Conservation (phyloP, 2,888 invertebrate species). For the Drosophila austrosaltans region DNA sequence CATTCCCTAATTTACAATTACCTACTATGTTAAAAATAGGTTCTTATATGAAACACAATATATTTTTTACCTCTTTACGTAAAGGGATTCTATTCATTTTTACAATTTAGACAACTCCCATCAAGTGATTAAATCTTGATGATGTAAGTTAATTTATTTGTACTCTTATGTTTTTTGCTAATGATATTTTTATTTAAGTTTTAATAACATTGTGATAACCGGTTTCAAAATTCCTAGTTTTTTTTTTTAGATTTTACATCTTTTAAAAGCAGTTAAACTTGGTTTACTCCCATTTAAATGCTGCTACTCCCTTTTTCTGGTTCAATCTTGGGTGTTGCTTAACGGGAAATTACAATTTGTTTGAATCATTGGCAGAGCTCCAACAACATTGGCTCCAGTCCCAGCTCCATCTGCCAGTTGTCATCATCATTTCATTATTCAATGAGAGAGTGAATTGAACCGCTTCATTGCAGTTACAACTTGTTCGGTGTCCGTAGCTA, state of each 20-base stretch:
- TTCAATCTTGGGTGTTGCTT: constrained; percentile 12
- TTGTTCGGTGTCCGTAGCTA: constrained; percentile 56
- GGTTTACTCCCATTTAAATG: not conserved
- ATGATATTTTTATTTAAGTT: not conserved
- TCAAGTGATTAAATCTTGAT: not conserved
- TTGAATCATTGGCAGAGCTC: constrained; percentile 31
- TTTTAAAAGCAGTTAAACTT: no score
- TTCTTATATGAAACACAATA: not conserved
- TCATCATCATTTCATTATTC: constrained; percentile 39
- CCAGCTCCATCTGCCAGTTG: constrained; percentile 11
- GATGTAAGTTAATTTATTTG: not conserved
- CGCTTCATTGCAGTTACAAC: constrained; percentile 68
- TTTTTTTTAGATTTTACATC: not conserved
- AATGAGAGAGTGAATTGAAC: constrained; percentile 48
- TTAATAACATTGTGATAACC: not conserved
- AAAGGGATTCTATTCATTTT: not conserved
- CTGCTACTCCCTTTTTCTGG: not conserved
- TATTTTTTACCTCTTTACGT: not conserved
- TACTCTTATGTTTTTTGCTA: not conserved
- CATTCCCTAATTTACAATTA: not conserved
- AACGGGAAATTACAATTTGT: constrained; percentile 19
- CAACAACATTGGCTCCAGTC: constrained; percentile 15
- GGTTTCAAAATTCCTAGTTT: not conserved
- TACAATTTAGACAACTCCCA: not conserved
- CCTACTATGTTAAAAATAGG: not conserved